Conservation (phyloP, 2,113 vertebrate species). For the Aspidoscelis tigris region DNA sequence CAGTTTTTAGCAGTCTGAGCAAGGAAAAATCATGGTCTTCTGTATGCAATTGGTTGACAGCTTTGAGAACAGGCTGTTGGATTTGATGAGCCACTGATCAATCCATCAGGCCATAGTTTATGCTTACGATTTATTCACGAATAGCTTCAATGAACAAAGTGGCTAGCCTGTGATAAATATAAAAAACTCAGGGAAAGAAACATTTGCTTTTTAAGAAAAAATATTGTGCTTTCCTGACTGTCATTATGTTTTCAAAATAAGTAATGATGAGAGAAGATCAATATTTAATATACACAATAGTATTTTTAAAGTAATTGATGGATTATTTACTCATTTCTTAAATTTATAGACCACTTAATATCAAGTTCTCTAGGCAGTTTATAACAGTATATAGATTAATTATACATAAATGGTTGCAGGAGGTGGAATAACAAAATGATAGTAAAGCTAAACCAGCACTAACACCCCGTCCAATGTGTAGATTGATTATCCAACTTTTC, state of each 20-base stretch:
- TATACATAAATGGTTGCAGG: background rate
- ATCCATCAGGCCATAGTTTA: too few species aligned
- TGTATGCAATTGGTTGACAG: too few species aligned
- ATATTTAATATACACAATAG: background rate
- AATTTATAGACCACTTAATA: background rate
- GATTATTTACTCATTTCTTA: background rate
- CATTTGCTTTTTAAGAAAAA: background rate
- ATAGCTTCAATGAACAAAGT: too few species aligned
- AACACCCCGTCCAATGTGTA: background rate
- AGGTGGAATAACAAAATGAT: background rate
- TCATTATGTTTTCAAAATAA: background rate
- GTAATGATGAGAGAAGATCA: background rate
- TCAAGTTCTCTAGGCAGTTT: background rate
- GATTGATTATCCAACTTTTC: background rate
- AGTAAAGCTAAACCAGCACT: background rate
- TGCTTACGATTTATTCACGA: too few species aligned
- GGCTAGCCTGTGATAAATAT: background rate
- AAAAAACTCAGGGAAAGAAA: background rate
- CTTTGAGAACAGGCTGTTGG: too few species aligned
- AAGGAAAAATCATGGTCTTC: too few species aligned
- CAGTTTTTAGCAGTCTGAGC: too few species aligned
- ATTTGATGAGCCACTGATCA: too few species aligned
- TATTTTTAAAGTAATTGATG: background rate
- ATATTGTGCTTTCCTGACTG: background rate
- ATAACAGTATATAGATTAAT: too few species aligned